Percentiles rank a stretch among this genome's conserved stretches.
Evolutionary conservation across 2,113 vertebrate species (phyloP).

Genomic region (Cyanoramphus novaezelandiae): DNA sequence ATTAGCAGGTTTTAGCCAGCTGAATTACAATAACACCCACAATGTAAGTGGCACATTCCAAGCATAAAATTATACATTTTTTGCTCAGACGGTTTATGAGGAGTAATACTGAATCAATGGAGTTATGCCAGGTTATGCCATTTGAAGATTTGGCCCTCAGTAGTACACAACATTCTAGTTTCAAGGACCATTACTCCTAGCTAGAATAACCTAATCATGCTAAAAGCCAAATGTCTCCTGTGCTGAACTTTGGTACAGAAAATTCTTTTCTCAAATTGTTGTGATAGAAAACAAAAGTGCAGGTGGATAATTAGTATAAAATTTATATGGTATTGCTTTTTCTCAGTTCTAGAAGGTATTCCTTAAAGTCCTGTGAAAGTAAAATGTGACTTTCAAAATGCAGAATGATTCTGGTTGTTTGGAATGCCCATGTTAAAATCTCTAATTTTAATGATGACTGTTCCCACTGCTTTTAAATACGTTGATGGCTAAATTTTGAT

Average conservation of each 20-base stretch:
- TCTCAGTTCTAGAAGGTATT: not conserved
- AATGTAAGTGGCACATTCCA: not conserved
- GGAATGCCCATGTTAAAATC: not conserved
- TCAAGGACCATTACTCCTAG: slow-evolving; percentile 16
- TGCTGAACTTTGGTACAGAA: not conserved
- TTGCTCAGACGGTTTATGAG: not conserved
- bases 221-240: not conserved
- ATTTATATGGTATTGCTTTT: not conserved
- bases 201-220: not conserved
- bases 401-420: not conserved
- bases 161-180: not conserved
- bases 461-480: not conserved
- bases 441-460: not conserved
- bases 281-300: not conserved
- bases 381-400: not conserved
- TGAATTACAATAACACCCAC: not conserved
- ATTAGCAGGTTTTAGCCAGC: not conserved
- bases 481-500: not conserved
- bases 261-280: not conserved
- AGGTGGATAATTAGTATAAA: not conserved
- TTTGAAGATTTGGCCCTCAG: slow-evolving; percentile 3
- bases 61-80: not conserved
- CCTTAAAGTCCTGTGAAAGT: not conserved
- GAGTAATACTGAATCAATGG: not conserved
- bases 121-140: not conserved